Conservation (phyloP, 2,888 invertebrate genomes). For the Phoenoteleia sp. region DNA sequence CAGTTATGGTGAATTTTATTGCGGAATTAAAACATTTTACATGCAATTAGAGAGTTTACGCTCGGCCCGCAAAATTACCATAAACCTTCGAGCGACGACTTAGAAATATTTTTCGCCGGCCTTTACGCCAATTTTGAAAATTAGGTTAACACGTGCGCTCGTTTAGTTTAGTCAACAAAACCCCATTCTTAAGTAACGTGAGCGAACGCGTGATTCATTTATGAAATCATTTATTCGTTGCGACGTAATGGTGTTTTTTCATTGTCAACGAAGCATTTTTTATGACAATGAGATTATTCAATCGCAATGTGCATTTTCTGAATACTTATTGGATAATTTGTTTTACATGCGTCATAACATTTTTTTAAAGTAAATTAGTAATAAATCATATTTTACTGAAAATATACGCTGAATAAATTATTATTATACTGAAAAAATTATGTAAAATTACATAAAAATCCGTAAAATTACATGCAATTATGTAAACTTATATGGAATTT, state of each 20-base stretch:
- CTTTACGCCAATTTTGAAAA: constrained; percentile 58
- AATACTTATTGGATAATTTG: constrained; percentile 4
- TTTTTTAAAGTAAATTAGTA: background rate
- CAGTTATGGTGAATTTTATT: background rate
- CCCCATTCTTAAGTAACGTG: constrained; percentile 31
- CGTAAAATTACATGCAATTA: too few species aligned
- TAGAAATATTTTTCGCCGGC: constrained; percentile 27
- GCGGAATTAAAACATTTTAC: constrained; percentile 26
- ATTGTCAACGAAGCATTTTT: constrained; percentile 39
- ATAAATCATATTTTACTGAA: too few species aligned
- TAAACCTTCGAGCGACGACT: constrained; percentile 16
- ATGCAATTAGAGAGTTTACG: constrained; percentile 40
- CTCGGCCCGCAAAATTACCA: constrained; percentile 25
- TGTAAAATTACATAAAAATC: too few species aligned
- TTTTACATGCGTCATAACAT: background rate
- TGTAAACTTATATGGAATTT: too few species aligned
- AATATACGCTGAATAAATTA: too few species aligned
- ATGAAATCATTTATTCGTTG: constrained; percentile 41
- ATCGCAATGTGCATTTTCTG: constrained; percentile 9
- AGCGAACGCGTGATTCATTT: constrained; percentile 36
- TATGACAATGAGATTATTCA: constrained; percentile 24
- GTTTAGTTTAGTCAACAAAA: constrained; percentile 26
- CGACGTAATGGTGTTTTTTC: constrained; percentile 32
- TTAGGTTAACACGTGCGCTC: constrained; percentile 44
- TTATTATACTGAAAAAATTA: too few species aligned